Base-by-base conservation (phyloP, 2,888 invertebrate genomes). In the Cryptocheilus praepositus region DNA sequence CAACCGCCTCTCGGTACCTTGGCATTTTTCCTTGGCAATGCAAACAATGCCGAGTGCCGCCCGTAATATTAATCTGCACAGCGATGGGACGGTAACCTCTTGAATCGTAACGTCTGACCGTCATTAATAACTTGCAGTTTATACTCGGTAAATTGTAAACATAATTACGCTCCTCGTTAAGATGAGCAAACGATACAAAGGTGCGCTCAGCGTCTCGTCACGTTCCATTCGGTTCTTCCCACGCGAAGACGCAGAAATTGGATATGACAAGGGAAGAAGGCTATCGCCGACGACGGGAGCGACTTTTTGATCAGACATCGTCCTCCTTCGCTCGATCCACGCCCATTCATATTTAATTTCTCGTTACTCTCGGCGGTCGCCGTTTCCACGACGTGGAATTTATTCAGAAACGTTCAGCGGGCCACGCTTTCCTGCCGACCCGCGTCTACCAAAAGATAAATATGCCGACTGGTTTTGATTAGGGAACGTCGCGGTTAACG, bases 101-200 rank as follows among this genome's bases (percentile, higher is more conserved):
- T 15, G n/a, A n/a, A 46, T 58, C 61, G 43, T 60, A n/a, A 58
- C 67, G 64, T 75, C 71, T 72, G 67, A 77, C 78, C 72, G 70
- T 70, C 70, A 70, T 79, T 74, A 80, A 80, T 79, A 79, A 79
- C 69, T 65, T 74, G 74, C 64, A 60, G 74, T 81, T 82, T 74
- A 77, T 79, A 77, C 76, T 71, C 74, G 73, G 72, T 72, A 63
- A 67, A 83, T 80, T 77, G 84, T 77, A 83, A 84, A 84, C 80
- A 83, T 80, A 84, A 83, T 84, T 84, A 83, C 81, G 74, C 74
- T 78, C 70, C 81, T 83, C 82, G 81, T 84, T 84, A 83, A 79
- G 79, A 74, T 77, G 77, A 70, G 73, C 76, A 77, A 80, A 77
- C 80, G 81, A 78, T 76, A 71, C 49, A 16, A 16, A 18, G 49